Conservation (phyloP, 2,888 invertebrate species). For the Trissonchulus latispiculum region DNA sequence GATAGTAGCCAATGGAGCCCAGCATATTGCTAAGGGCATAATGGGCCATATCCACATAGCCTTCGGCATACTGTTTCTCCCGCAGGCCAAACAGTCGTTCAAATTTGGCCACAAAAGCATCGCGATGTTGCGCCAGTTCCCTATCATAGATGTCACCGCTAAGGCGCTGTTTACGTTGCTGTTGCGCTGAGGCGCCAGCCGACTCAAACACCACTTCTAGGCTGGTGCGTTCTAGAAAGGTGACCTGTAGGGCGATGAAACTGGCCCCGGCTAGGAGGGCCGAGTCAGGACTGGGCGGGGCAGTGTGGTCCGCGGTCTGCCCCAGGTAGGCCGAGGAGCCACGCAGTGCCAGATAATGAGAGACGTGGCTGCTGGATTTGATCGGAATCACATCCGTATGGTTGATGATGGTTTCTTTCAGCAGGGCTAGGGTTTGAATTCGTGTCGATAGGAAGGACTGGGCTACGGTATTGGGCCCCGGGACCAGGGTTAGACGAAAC, state of each 20-base stretch:
- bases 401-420: constrained; percentile 39
- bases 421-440: constrained; percentile 35
- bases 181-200: constrained; percentile 54
- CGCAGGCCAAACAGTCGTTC: constrained; percentile 65
- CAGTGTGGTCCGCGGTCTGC: no score
- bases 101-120: constrained; percentile 65
- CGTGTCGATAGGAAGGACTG: constrained; percentile 37
- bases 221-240: constrained; percentile 65
- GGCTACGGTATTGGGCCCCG: constrained; percentile 3
- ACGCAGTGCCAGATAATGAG: background rate
- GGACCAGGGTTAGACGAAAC: constrained; percentile 52
- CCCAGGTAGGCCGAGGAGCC: background rate
- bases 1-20: constrained; percentile 93
- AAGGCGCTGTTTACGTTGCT: constrained; percentile 52
- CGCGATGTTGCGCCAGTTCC: constrained; percentile 55
- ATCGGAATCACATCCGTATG: constrained; percentile 34
- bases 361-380: background rate
- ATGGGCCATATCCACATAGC: constrained; percentile 62
- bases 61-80: constrained; percentile 52
- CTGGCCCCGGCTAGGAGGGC: no score
- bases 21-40: constrained; percentile 83
- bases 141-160: constrained; percentile 58
- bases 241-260: constrained; percentile 50
- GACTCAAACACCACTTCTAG: constrained; percentile 75
- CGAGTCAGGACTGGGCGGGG: no score